Evolutionary conservation across 2,888 invertebrate species (phyloP), one percentile per base, ranked within the genome.

Genomic region (Blera fallax): DNA sequence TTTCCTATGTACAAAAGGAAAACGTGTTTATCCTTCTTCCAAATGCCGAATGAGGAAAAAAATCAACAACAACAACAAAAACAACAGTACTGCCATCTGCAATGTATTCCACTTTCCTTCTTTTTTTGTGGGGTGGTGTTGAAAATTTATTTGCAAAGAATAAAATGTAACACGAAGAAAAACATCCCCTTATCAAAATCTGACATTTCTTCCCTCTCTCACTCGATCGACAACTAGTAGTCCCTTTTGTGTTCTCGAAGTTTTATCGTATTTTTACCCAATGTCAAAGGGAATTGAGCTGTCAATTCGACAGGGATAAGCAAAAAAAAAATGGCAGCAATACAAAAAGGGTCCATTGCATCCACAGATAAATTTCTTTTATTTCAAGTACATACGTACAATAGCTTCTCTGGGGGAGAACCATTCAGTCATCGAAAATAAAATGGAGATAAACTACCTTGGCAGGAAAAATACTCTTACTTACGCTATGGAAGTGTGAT

Each of bases 141-240:
- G 29, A 65, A 50, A 76, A 52, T 70, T 62, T 84, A 79, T 84
- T 84, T 84, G 84, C 74, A 70, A 73, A 64, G 56, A 64, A 73
- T 74, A 69, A 84, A 69, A 79, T 69, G 64, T 64, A 40, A 74
- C 74, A 80, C 58, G 62, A 80, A 58, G 24, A 56, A 69, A 79
- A 76, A 76, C 84, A 85, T 76, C 76, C 84, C 84, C 80, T 80
- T 76, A 76, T 85, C 84, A 85, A 85, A 85, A 85, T 80, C 56
- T 85, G 84, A 85, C 84, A 76, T 80, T 58, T 80, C 70, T 69
- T 40, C 65, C 70, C 58, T 80, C 52, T 64, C 56, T 11, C 65
- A 29, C 37, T 62, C 72, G 50, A 45, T 77, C 21, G 18, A 3
- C 16, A 54, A 43, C 14, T 56, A 21, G 14, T 50, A 21, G 11